These are phyloP conservation scores for Napeogenes sylphis DNA, from an alignment of 2,888 invertebrate species.

Conservation along the genomic window DNA sequence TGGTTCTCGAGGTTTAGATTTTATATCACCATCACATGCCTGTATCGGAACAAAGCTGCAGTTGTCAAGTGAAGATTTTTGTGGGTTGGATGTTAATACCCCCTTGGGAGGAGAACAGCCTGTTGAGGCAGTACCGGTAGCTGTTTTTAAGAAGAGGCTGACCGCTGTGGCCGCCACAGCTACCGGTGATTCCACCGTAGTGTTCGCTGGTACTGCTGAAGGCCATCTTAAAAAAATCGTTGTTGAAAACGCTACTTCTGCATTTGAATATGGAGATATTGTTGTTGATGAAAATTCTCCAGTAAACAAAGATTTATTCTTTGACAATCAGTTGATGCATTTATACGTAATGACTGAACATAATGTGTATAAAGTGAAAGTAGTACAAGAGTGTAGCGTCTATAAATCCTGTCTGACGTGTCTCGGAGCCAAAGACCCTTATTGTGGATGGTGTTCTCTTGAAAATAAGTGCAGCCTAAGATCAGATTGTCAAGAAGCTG, in stretches of 20 bases:
- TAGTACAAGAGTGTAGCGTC: conserved; percentile 91
- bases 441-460: conserved; percentile 98
- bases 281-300: conserved; percentile 88
- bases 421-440: conserved; percentile 95
- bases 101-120: conserved; percentile 95
- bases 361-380: conserved; percentile 95
- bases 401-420: conserved; percentile 95
- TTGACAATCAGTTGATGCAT: conserved; percentile 93
- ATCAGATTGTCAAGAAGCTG: conserved; percentile 94
- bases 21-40: conserved; percentile 92
- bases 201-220: conserved; percentile 94
- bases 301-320: conserved; percentile 93
- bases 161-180: conserved; percentile 96
- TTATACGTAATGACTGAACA: conserved; percentile 95
- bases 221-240: conserved; percentile 97
- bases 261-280: conserved; percentile 94
- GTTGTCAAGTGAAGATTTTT: conserved; percentile 96
- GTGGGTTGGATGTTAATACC: conserved; percentile 96
- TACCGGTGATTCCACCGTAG: conserved; percentile 98
- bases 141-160: conserved; percentile 87
- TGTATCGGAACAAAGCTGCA: conserved; percentile 94
- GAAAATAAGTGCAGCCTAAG: conserved; percentile 97
- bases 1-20: conserved; percentile 91
- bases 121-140: conserved; percentile 90
- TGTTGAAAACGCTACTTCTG: conserved; percentile 88